Conservation (phyloP, 35 echinoderm and acorn worm genomes). For the Apostichopus parvimensis region DNA sequence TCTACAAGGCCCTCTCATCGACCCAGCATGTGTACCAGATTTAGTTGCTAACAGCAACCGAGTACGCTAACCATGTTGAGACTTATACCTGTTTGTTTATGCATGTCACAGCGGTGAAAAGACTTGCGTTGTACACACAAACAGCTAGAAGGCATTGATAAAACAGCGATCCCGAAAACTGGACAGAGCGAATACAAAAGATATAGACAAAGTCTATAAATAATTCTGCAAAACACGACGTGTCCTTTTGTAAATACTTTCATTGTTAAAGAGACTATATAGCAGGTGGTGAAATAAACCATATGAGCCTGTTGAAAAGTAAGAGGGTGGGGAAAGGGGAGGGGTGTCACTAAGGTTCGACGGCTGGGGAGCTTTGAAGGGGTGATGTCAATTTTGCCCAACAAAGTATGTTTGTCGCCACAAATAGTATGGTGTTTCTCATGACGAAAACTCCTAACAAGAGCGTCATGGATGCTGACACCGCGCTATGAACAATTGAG, state of each 20-base stretch:
- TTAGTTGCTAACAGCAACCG: slow-evolving; percentile 26
- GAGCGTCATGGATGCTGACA: too few species aligned
- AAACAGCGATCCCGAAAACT: background rate
- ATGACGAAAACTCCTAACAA: too few species aligned
- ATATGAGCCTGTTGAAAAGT: background rate
- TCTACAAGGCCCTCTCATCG: background rate
- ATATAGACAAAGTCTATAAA: background rate
- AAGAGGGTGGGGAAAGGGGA: too few species aligned
- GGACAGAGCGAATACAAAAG: slow-evolving; percentile 5
- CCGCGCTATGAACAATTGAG: too few species aligned
- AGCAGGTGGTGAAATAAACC: too few species aligned
- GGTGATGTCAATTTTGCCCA: too few species aligned
- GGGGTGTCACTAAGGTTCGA: too few species aligned
- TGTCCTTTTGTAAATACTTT: too few species aligned
- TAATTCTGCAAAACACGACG: background rate
- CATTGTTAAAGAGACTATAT: too few species aligned
- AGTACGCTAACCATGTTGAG: slow-evolving; percentile 16
- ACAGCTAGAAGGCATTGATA: background rate
- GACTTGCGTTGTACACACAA: slow-evolving; percentile 6
- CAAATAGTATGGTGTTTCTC: too few species aligned
- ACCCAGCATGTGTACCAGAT: background rate
- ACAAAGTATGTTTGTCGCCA: too few species aligned
- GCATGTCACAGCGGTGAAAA: slow-evolving; percentile 15
- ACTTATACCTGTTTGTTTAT: slow-evolving; percentile 14
- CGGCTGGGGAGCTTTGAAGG: too few species aligned